phyloP scores from a whole-genome alignment of 1,140 invertebrate species.

The Cydia splendana region DNA sequence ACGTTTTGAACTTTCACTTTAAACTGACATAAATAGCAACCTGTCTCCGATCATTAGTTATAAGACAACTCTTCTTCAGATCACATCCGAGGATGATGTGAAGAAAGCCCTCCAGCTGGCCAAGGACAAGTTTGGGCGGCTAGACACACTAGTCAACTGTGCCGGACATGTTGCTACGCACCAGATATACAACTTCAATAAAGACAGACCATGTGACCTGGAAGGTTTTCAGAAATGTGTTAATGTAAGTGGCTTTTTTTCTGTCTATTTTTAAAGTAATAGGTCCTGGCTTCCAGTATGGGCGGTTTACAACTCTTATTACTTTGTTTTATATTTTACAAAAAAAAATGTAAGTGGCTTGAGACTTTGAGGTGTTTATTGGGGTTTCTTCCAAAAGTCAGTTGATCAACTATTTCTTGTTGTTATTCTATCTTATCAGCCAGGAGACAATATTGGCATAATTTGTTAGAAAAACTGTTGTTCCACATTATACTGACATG shows the following conservation, averaged over 20 bases:
- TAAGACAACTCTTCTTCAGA: conserved; percentile 78
- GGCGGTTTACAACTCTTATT: no score
- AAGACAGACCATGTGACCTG: conserved; percentile 85
- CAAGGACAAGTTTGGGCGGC: conserved; percentile 89
- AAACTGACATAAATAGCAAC: no score
- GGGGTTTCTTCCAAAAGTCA: not conserved
- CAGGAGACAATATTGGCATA: no score
- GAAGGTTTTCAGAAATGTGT: conserved; percentile 81
- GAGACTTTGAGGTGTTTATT: not conserved
- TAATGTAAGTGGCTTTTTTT: conserved; percentile 59
- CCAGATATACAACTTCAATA: conserved; percentile 95
- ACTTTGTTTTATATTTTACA: no score
- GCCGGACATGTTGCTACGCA: conserved; percentile 95
- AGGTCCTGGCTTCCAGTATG: no score
- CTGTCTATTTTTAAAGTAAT: no score
- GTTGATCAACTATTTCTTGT: no score
- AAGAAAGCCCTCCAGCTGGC: conserved; percentile 85
- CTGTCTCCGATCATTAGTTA: conserved; percentile 24
- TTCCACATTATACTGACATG: no score
- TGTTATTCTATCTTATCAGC: no score
- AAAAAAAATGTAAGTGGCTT: conserved; percentile 60
- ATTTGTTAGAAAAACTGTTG: no score
- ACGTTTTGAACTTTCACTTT: no score
- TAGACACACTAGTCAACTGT: conserved; percentile 96
- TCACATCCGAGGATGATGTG: conserved; percentile 92